Evolutionary conservation across 2,888 invertebrate genomes (phyloP).

Genomic region (Leptinotarsa tumamoca): DNA sequence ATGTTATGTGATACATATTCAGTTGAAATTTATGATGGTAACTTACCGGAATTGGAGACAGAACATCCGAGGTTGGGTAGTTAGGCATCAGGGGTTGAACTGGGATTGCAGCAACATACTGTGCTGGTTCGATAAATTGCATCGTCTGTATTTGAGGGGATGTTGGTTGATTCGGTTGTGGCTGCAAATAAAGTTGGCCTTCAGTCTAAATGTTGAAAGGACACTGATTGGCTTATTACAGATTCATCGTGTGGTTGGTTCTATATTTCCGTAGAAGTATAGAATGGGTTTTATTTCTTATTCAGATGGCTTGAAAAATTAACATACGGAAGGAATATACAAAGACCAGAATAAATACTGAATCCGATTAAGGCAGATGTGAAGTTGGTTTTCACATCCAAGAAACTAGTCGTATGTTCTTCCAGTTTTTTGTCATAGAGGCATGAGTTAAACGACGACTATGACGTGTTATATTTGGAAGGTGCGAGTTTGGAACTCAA

Average conservation of each 20-base stretch:
- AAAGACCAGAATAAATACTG: too few species aligned
- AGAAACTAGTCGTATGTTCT: too few species aligned
- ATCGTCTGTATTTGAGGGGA: slow-evolving; percentile 47
- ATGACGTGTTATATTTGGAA: too few species aligned
- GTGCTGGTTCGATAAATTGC: slow-evolving; percentile 67
- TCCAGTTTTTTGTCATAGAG: too few species aligned
- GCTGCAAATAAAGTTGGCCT: slow-evolving; percentile 41
- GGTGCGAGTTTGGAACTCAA: too few species aligned
- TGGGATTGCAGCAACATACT: slow-evolving; percentile 72
- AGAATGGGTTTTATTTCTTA: neutral
- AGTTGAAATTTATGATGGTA: too few species aligned
- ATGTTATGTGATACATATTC: too few species aligned
- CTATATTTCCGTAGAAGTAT: slow-evolving; percentile 59
- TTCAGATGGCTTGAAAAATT: neutral
- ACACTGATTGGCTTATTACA: slow-evolving; percentile 3
- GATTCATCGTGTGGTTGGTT: slow-evolving; percentile 49
- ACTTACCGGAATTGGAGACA: slow-evolving; percentile 64
- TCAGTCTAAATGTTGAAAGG: slow-evolving; percentile 45
- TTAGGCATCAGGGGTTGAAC: slow-evolving; percentile 71
- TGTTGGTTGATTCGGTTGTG: slow-evolving; percentile 54
- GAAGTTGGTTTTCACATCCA: too few species aligned
- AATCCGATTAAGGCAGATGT: too few species aligned
- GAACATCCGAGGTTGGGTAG: slow-evolving; percentile 67
- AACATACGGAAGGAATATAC: too few species aligned
- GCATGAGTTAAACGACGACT: too few species aligned